These are phyloP conservation scores for Seira musarum DNA, from an alignment of 2,888 invertebrate genomes.

Conservation along the genomic window DNA sequence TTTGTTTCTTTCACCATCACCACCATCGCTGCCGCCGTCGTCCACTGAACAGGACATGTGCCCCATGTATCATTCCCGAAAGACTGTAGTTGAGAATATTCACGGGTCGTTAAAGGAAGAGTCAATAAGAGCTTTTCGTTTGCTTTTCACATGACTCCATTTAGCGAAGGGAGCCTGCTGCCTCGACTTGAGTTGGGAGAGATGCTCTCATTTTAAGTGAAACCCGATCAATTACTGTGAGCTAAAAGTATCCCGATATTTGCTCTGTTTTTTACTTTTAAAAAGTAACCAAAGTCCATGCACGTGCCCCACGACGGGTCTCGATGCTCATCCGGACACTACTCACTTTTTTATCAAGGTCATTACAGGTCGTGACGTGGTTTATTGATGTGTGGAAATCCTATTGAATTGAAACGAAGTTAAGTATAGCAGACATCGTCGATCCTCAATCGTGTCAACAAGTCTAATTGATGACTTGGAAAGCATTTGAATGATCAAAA, in stretches of 20 bases:
- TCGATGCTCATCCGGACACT: conserved; percentile 4
- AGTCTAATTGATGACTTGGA: conserved; percentile 1
- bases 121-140: conserved; percentile 11
- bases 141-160: conserved; percentile 10
- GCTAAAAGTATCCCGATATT: background rate
- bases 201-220: background rate
- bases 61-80: conserved; percentile 1
- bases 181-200: too few species aligned
- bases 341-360: conserved; percentile 43
- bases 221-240: background rate
- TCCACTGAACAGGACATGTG: background rate
- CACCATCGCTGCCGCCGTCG: background rate
- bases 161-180: background rate
- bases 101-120: conserved; percentile 6
- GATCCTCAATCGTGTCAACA: background rate
- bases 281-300: conserved; percentile 14
- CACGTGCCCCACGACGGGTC: background rate
- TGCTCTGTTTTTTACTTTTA: background rate
- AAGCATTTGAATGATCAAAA: background rate
- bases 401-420: background rate
- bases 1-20: background rate
- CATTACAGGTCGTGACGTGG: conserved; percentile 45
- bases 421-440: too few species aligned
- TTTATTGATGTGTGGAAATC: background rate
- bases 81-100: background rate